Percentiles rank a stretch among this genome's conserved stretches.
These are phyloP conservation scores for Cephus pygmeus DNA, from an alignment of 2,888 invertebrate species.

Conservation along the genomic window DNA sequence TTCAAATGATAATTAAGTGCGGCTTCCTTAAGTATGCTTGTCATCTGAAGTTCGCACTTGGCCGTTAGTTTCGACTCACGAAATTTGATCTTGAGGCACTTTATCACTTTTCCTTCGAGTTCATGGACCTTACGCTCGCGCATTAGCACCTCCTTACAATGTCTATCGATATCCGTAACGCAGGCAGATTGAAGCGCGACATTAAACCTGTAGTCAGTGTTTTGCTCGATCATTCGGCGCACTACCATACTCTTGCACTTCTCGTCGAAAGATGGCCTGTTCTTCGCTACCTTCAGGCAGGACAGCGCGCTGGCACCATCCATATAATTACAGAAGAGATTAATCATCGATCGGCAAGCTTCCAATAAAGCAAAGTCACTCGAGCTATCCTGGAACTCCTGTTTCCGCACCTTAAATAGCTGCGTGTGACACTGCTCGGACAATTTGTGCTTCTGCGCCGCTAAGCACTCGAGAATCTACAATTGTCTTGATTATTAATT, in stretches of 20 bases:
- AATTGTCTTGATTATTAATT: slow-evolving; percentile 39
- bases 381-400: slow-evolving; percentile 87
- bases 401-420: slow-evolving; percentile 86
- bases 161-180: slow-evolving; percentile 82
- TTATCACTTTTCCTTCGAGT: slow-evolving; percentile 85
- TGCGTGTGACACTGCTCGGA: slow-evolving; percentile 80
- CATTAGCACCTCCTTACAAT: slow-evolving; percentile 70
- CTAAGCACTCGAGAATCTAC: slow-evolving; percentile 85
- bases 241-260: slow-evolving; percentile 87
- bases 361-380: slow-evolving; percentile 87
- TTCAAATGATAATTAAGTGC: slow-evolving; percentile 92
- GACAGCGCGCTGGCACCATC: slow-evolving; percentile 78
- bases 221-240: slow-evolving; percentile 89
- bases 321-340: slow-evolving; percentile 80
- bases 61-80: slow-evolving; percentile 78
- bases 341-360: slow-evolving; percentile 88
- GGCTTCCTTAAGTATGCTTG: slow-evolving; percentile 84
- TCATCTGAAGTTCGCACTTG: slow-evolving; percentile 86
- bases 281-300: slow-evolving; percentile 83
- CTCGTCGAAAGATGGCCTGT: slow-evolving; percentile 82
- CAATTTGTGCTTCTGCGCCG: slow-evolving; percentile 70
- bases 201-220: slow-evolving; percentile 90
- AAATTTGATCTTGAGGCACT: slow-evolving; percentile 86
- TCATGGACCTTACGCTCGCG: slow-evolving; percentile 64
- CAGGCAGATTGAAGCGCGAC: slow-evolving; percentile 85